Conservation (phyloP, 1,140 invertebrate species). For the Vanessa atalanta region DNA sequence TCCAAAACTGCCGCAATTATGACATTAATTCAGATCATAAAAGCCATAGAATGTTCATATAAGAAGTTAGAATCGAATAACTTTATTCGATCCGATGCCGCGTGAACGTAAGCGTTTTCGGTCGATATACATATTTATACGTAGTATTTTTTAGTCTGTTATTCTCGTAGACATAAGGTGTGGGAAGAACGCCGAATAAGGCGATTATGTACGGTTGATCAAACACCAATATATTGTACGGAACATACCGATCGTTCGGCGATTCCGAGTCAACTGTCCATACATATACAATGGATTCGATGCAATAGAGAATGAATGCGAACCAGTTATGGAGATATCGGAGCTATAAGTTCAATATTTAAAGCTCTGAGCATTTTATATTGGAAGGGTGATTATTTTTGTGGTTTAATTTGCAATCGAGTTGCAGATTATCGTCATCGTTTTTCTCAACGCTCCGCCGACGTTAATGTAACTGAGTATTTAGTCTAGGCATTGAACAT, state of each 20-base stretch:
- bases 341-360: slow-evolving; percentile 60
- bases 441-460: slow-evolving; percentile 36
- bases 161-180: slow-evolving; percentile 64
- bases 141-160: slow-evolving; percentile 60
- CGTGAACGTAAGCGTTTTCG: slow-evolving; percentile 63
- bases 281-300: slow-evolving; percentile 48
- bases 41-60: slow-evolving; percentile 73
- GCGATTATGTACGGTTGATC: slow-evolving; percentile 60
- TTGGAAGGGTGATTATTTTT: slow-evolving; percentile 71
- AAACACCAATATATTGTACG: slow-evolving; percentile 67
- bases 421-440: slow-evolving; percentile 47
- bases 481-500: slow-evolving; percentile 28
- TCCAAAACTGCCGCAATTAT: slow-evolving; percentile 77
- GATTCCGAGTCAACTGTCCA: slow-evolving; percentile 45
- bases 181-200: slow-evolving; percentile 72
- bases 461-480: slow-evolving; percentile 1
- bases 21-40: slow-evolving; percentile 79
- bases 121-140: slow-evolving; percentile 43
- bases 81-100: slow-evolving; percentile 69
- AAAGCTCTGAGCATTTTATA: slow-evolving; percentile 59
- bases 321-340: slow-evolving; percentile 64
- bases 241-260: slow-evolving; percentile 44
- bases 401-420: slow-evolving; percentile 69
- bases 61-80: slow-evolving; percentile 73
- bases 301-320: slow-evolving; percentile 43